A percentile compares a stretch with the other conserved stretches of the same genome.
Evolutionary conservation across 2,888 invertebrate genomes (phyloP).

Genomic region (Tenodera sinensis): DNA sequence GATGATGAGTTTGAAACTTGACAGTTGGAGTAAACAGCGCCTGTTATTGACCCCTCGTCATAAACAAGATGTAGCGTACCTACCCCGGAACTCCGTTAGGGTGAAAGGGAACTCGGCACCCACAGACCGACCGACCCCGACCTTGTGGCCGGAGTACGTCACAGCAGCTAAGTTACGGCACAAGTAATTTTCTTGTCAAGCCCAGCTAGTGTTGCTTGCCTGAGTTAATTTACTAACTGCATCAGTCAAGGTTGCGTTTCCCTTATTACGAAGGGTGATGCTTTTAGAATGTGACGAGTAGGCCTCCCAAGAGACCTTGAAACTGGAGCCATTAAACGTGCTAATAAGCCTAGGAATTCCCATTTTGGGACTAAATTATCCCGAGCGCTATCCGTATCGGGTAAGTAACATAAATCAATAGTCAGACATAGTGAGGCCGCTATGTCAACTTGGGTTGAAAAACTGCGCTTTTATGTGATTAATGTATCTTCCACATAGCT

Average conservation of each 20-base stretch:
- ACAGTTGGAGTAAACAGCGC: too few relatives aligned
- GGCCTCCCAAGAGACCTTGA: not conserved
- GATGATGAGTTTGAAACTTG: too few relatives aligned
- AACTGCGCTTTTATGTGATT: not conserved
- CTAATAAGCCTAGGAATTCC: not conserved
- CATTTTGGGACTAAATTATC: not conserved
- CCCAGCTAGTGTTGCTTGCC: not conserved
- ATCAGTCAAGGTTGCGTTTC: not conserved
- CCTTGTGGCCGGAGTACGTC: not conserved
- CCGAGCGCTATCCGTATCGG: not conserved
- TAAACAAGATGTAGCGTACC: not conserved
- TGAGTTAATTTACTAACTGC: not conserved
- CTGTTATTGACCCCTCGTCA: not conserved
- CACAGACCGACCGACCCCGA: not conserved
- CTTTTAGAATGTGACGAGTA: not conserved
- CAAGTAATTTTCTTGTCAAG: not conserved
- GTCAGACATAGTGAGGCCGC: not conserved
- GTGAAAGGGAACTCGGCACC: not conserved
- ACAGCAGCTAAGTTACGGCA: not conserved
- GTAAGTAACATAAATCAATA: not conserved
- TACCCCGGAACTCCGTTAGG: not conserved
- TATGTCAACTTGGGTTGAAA: not conserved
- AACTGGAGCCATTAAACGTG: not conserved
- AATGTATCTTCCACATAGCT: too few relatives aligned
- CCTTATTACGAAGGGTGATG: not conserved